Evolutionary conservation across 2,888 invertebrate genomes (phyloP), one percentile per base, ranked within the genome.

Genomic region (Cylloceria caligata): DNA sequence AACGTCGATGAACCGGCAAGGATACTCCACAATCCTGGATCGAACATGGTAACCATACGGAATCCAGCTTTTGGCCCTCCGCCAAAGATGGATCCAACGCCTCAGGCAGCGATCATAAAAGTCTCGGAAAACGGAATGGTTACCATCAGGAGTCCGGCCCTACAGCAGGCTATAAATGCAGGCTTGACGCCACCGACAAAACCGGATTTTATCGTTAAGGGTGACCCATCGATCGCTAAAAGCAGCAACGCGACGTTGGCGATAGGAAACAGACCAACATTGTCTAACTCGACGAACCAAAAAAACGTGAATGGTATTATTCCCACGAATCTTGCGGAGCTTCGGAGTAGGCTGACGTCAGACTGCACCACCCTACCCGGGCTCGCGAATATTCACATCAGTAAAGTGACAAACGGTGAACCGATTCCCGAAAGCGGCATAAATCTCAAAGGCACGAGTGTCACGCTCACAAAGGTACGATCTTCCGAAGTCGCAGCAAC

Each of bases 71-170:
- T 97, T 92, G 95, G 95, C 47, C 94, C 95, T 0, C 94, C 94
- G 84, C 94, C 94, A 78, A 93, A 93, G 81, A 90, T 91, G 34
- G 90, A 91, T 34, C 79, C 89, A n/a, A 83, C 84, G 0, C 94
- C 95, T 75, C 95, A 95, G 68, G 95, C 95, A 2, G 95, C 95
- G 3, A 96, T 96, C 83, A 95, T 95, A 86, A 95, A 95, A 86
- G 92, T 93, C 7, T 95, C 95, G 84, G 96, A 95, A 82, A 95
- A 96, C 88, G 97, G 97, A 9, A 97, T 97, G 97, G 97, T 96
- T 80, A 97, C 97, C 0, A 97, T 97, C 67, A 93, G 97, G 11
- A 97, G 97, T 92, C 97, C 97, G 0, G 90, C 95, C 0, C 94
- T 96, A 92, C 94, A 93, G 27, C 93, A 91, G 24, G 92, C 93